Evolutionary conservation across 1,140 invertebrate genomes (phyloP), one percentile per base, ranked within the genome.

Genomic region (Holcopasites calliopsidis): DNA sequence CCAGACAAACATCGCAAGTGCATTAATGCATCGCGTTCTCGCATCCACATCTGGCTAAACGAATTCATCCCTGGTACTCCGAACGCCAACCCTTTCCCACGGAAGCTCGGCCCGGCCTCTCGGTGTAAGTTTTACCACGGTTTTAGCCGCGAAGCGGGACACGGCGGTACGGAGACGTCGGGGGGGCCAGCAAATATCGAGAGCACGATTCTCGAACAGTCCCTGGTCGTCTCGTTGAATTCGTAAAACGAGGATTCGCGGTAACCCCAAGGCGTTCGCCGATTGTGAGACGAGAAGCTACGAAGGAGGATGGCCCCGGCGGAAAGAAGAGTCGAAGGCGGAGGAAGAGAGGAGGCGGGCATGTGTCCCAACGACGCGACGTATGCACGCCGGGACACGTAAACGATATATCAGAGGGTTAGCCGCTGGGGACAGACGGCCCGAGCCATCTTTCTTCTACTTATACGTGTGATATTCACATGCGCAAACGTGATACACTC

Each of bases 341-440:
- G 69, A 74, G 80, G 66, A 49, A 60, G 78, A 64, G 81, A 79
- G 74, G 78, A 82, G 80, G 83, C 79, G 86, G 87, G 85, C 88
- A 88, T 91, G 88, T 91, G 90, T 91, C 90, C 87, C 88, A 90
- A 91, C n/a, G n/a, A n/a, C n/a, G 90, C 88, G 88, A 90, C 87
- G 88, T 91, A 91, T 90, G 89, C 90, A 90, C 87, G 87, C 86
- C 86, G 90, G 87, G 88, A 91, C 91, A 92, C 90, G 90, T 91
- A 91, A 92, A 90, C 91, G 90, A 91, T 92, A 91, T 92, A 91
- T 92, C 90, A 92, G 89, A 85, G 90, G 90, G 90, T 91, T 91
- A 91, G 89, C 90, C 91, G 86, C 90, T 91, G 86, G 91, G 90
- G 91, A 92, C 90, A 87, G 84, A 89, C 88, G 89, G 90, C 88